Conservation (phyloP, 35 echinoderm and acorn worm species). For the Heliocidaris tuberculata region DNA sequence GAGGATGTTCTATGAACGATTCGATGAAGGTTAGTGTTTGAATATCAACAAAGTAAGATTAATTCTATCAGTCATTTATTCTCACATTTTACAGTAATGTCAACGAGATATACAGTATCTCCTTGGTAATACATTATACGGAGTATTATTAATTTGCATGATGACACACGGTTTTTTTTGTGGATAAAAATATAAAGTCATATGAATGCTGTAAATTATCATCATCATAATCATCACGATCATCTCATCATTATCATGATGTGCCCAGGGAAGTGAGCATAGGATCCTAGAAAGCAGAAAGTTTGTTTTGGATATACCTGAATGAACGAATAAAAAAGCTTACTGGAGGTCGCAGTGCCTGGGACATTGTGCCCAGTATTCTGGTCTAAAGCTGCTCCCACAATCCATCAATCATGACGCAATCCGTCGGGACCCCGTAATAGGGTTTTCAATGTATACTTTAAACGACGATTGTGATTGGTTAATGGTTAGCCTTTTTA, state of each 20-base stretch:
- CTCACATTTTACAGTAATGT: background rate
- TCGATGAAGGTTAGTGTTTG: slow-evolving; percentile 56
- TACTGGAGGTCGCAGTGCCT: too few species aligned
- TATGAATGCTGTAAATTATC: background rate
- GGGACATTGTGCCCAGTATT: too few species aligned
- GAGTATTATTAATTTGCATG: background rate
- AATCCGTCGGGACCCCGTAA: too few species aligned
- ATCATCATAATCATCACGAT: background rate
- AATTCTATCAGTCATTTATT: background rate
- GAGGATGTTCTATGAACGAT: slow-evolving; percentile 63
- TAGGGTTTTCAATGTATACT: too few species aligned
- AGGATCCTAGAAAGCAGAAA: background rate
- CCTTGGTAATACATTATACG: too few species aligned
- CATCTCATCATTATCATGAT: too few species aligned
- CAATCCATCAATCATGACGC: too few species aligned
- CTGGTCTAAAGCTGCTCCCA: too few species aligned
- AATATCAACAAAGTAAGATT: background rate
- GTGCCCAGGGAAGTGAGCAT: background rate
- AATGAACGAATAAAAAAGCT: background rate
- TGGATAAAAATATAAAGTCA: too few species aligned
- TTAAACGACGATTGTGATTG: too few species aligned
- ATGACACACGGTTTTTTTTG: background rate
- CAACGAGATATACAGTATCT: too few species aligned
- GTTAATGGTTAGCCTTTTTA: too few species aligned
- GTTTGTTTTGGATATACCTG: background rate